Evolutionary conservation across 2,113 vertebrate species (phyloP), one percentile per base, ranked within the genome.

Genomic region (Ochotona princeps): DNA sequence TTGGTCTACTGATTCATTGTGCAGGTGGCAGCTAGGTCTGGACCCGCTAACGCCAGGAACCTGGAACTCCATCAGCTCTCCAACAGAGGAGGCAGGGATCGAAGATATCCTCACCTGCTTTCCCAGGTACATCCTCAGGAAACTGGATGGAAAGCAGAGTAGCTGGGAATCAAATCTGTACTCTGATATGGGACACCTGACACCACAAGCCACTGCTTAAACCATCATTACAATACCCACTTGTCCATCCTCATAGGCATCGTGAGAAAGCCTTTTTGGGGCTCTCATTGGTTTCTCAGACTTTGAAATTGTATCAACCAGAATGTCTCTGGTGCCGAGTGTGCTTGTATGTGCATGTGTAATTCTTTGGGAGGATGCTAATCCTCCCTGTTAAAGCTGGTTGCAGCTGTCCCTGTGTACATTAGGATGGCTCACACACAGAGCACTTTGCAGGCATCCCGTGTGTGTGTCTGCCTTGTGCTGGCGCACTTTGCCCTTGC

Each of bases 401-500:
- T 49, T 47, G 30, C 28, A 38, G 0, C 26, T 61, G 0, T 72
- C 70, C 90, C 38, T 14, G 11, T 25, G 28, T 32, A 60, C 47
- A 63, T n/a, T 47, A 61, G 38, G 54, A 11, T 57, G 54, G 7
- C n/a, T 57, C 61, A 11, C 0, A 18, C n/a, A 66, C 25, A 9
- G 11, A 72, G 23, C 32, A 70, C 1, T 61, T 78, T 85, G n/a
- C 38, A 4, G 4, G 11, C 30, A 47, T 60, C 44, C 28, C 54
- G 23, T 17, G 3, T 18, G 12, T 4, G 18, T n/a, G 21, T 67
- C n/a, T 84, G 7, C 9, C 13, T 9, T 32, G 0, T 65, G 14
- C 28, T 61, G 30, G 4, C 12, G 66, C 49, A 0, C 26, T 20
- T 38, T 15, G 26, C 35, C 66, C 12, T 0, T 1, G 2, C 11